These are phyloP conservation scores for Synanthedon andrenaeformis DNA, from an alignment of 2,888 invertebrate genomes.

Conservation along the genomic window DNA sequence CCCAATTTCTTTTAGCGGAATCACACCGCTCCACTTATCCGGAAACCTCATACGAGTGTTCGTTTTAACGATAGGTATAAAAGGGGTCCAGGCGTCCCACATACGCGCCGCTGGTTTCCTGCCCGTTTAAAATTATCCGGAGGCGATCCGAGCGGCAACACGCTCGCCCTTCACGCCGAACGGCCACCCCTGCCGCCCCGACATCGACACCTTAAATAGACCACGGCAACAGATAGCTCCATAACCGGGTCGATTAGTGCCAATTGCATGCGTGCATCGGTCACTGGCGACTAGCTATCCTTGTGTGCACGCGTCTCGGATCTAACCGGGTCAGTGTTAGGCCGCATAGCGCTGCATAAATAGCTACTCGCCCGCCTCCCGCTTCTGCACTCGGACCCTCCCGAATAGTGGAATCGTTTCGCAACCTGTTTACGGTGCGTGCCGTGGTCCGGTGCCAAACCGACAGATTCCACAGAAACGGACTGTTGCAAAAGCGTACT, in stretches of 20 bases:
- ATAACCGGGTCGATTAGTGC: conserved; percentile 13
- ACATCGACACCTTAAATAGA: conserved; percentile 27
- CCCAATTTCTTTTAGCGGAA: conserved; percentile 39
- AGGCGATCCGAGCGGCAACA: conserved; percentile 53
- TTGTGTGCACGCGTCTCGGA: conserved; percentile 53
- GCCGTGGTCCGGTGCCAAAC: conserved; percentile 41
- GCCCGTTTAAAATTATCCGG: conserved; percentile 60
- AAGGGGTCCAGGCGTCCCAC: conserved; percentile 56
- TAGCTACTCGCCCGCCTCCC: conserved; percentile 35
- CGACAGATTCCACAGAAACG: conserved; percentile 36
- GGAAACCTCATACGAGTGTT: conserved; percentile 41
- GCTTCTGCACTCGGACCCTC: conserved; percentile 16
- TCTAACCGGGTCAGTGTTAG: conserved; percentile 68
- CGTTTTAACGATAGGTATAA: conserved; percentile 49
- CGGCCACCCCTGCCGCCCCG: conserved; percentile 42
- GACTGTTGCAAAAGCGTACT: conserved; percentile 39
- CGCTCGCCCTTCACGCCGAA: conserved; percentile 58
- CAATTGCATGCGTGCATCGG: conserved; percentile 14
- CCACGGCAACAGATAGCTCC: conserved; percentile 5
- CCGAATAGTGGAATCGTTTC: conserved; percentile 32
- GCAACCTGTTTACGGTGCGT: conserved; percentile 48
- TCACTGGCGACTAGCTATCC: conserved; percentile 28
- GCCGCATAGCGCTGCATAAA: conserved; percentile 64
- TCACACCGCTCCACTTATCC: conserved; percentile 57
- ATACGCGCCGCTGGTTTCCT: conserved; percentile 61